Percentiles rank a stretch among this genome's conserved stretches.
These are phyloP conservation scores for Oxyruncus cristatus DNA, from an alignment of 2,113 vertebrate species.

Conservation along the genomic window DNA sequence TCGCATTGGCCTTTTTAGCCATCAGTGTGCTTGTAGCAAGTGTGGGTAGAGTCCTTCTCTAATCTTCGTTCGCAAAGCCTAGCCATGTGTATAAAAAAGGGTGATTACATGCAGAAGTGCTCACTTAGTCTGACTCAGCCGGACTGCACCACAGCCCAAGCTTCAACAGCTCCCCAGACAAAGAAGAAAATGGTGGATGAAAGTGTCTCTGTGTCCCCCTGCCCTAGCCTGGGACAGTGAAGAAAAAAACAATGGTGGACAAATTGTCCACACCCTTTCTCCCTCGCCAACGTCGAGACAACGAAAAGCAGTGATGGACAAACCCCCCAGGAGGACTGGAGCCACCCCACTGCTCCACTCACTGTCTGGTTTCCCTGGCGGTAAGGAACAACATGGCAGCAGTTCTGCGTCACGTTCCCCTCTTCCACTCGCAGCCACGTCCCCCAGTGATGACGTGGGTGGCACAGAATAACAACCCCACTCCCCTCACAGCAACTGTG, in stretches of 20 bases:
- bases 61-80: no score
- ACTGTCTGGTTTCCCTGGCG: fast-evolving
- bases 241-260: not conserved
- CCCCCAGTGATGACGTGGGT: no score
- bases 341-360: not conserved
- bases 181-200: not conserved
- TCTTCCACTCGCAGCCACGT: not conserved
- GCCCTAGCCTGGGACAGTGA: not conserved
- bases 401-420: fast-evolving
- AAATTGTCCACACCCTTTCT: fast-evolving
- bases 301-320: not conserved
- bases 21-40: no score
- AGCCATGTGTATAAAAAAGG: not conserved
- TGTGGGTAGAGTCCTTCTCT: no score
- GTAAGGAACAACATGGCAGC: not conserved
- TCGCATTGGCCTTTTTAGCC: no score
- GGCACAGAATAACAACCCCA: not conserved
- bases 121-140: not conserved
- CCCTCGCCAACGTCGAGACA: not conserved
- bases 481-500: not conserved
- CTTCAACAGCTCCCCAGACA: not conserved
- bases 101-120: not conserved
- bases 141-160: fast-evolving
- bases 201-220: fast-evolving
- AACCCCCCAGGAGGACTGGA: not conserved